These are phyloP conservation scores for Halictus quadricinctus DNA, from an alignment of 2,888 invertebrate species.

Conservation along the genomic window DNA sequence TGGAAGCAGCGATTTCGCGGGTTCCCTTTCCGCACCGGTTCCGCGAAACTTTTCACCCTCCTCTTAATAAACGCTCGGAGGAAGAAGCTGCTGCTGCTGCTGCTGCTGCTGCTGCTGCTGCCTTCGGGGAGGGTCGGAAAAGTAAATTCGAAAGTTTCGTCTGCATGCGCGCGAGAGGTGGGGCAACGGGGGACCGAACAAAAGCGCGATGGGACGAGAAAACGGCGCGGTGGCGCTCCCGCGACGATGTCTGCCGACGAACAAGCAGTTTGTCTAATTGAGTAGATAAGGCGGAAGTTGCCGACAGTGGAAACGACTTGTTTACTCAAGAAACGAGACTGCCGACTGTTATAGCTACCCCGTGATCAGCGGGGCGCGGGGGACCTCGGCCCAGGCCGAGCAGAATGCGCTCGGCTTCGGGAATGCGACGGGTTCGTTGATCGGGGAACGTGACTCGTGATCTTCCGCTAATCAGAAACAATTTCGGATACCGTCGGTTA, in stretches of 20 bases:
- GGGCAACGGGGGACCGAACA: constrained; percentile 18
- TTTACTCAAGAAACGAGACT: constrained; percentile 68
- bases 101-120: constrained; percentile 6
- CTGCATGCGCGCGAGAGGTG: constrained; percentile 15
- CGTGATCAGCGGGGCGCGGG: constrained; percentile 4
- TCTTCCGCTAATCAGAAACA: constrained; percentile 6
- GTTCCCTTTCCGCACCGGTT: constrained; percentile 17
- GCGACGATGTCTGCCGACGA: constrained; percentile 63
- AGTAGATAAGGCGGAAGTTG: constrained; percentile 72
- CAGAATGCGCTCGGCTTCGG: constrained; percentile 12
- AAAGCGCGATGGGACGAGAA: constrained; percentile 31
- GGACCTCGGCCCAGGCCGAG: neutral
- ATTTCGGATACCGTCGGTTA: neutral
- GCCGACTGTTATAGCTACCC: constrained; percentile 39
- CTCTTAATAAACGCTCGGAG: constrained; percentile 59
- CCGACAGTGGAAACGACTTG: constrained; percentile 67
- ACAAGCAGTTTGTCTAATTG: constrained; percentile 73
- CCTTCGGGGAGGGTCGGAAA: constrained; percentile 43
- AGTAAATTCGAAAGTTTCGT: constrained; percentile 71
- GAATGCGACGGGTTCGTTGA: neutral
- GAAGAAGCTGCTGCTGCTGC: constrained; percentile 20
- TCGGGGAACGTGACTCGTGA: constrained; percentile 9
- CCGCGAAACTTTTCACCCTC: constrained; percentile 51
- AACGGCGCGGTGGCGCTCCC: constrained; percentile 25
- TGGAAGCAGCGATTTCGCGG: constrained; percentile 52